Evolutionary conservation across 35 echinoderm and acorn worm genomes (phyloP).

Genomic region (Apostichopus japonicus): DNA sequence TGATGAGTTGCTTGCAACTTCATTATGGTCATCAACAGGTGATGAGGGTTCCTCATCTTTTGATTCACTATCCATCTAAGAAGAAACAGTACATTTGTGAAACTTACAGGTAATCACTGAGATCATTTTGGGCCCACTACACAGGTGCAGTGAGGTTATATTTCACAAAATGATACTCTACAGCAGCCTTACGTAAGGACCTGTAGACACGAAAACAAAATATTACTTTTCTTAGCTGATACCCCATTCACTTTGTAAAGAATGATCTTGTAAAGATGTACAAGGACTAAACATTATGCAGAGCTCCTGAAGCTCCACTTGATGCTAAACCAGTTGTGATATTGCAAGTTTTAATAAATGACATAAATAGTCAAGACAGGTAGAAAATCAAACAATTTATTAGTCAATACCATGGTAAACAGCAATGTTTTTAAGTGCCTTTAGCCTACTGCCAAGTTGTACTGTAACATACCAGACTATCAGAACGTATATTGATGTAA

Average conservation of each 20-base stretch:
- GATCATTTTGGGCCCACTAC: neutral
- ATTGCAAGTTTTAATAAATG: neutral
- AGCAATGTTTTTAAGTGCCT: neutral
- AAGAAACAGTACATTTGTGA: neutral
- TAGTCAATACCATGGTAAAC: neutral
- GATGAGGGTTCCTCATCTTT: conserved; percentile 56
- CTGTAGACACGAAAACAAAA: neutral
- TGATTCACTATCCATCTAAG: conserved; percentile 36
- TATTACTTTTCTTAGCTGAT: neutral
- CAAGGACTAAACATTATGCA: neutral
- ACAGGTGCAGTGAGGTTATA: neutral
- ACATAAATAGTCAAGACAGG: neutral
- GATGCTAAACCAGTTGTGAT: neutral
- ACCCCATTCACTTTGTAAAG: neutral
- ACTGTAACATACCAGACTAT: neutral
- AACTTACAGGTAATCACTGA: neutral
- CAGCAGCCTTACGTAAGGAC: neutral
- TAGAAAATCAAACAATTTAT: neutral
- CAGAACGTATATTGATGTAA: no score
- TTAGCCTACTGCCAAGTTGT: neutral
- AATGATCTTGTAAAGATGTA: neutral
- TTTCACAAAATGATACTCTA: neutral
- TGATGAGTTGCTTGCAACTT: conserved; percentile 50
- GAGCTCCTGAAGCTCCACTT: neutral
- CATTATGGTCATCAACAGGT: conserved; percentile 34